Evolutionary conservation across 2,113 vertebrate genomes (phyloP).

Genomic region (Syngnathus floridae): DNA sequence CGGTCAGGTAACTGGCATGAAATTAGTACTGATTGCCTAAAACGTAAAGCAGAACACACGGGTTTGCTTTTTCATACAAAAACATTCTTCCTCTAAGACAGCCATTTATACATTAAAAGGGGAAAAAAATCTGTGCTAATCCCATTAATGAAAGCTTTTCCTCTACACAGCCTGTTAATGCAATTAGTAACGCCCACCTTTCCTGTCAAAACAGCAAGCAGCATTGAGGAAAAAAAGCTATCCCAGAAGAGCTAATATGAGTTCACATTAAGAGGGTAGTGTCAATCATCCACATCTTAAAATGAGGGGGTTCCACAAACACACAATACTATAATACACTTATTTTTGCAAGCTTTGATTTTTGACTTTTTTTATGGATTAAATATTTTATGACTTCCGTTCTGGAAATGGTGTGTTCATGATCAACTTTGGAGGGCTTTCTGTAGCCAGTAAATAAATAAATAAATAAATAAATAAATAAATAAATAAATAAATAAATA

Average conservation of each 20-base stretch:
- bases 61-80: background rate
- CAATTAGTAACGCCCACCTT: background rate
- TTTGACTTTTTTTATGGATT: too few species aligned
- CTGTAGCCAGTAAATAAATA: too few species aligned
- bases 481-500: too few species aligned
- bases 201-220: background rate
- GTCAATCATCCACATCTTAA: background rate
- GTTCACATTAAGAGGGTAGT: background rate
- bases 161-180: background rate
- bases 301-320: background rate
- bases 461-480: too few species aligned
- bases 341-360: too few species aligned
- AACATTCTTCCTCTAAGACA: background rate
- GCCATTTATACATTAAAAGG: background rate
- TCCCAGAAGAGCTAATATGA: background rate
- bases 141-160: slow-evolving; percentile 1
- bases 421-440: too few species aligned
- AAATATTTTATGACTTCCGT: too few species aligned
- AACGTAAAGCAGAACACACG: background rate
- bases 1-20: background rate
- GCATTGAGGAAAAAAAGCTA: background rate
- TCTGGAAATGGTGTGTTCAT: too few species aligned
- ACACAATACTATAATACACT: too few species aligned
- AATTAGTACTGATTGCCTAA: background rate
- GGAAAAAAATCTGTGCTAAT: background rate